Percentiles rank a stretch among this genome's conserved stretches.
phyloP scores from a whole-genome alignment of 2,113 vertebrate species.

The Malurus alboscapulatus region DNA sequence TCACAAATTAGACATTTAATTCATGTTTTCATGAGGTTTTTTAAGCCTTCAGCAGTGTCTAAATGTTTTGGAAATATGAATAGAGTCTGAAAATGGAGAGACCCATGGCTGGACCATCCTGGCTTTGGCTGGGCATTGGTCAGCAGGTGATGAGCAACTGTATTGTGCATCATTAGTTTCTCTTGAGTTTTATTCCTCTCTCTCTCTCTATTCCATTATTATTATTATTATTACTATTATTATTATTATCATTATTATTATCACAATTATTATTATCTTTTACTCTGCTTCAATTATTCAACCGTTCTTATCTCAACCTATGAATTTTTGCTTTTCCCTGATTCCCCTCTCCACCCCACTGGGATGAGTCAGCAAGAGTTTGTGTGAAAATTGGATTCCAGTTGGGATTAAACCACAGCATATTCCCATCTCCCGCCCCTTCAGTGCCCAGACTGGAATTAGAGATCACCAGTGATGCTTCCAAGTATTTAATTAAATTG shows the following conservation, averaged over 20 bases:
- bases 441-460: neutral
- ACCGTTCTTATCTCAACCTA: neutral
- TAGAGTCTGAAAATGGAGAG: neutral
- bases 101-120: rapidly evolving
- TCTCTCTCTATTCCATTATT: neutral
- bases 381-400: neutral
- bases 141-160: neutral
- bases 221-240: neutral
- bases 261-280: neutral
- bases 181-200: neutral
- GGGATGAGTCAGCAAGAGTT: neutral
- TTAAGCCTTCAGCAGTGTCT: neutral
- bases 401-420: neutral
- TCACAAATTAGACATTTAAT: neutral
- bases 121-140: neutral
- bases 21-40: neutral
- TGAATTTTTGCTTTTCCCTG: neutral
- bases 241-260: neutral
- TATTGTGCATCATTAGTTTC: neutral
- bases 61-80: neutral
- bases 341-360: neutral
- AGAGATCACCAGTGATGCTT: neutral
- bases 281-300: neutral
- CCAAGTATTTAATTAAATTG: neutral
- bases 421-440: neutral